Percentiles rank a stretch among this genome's conserved stretches.
phyloP scores from a whole-genome alignment of 2,797 vertebrate genomes.

The Enteromius mattozi region DNA sequence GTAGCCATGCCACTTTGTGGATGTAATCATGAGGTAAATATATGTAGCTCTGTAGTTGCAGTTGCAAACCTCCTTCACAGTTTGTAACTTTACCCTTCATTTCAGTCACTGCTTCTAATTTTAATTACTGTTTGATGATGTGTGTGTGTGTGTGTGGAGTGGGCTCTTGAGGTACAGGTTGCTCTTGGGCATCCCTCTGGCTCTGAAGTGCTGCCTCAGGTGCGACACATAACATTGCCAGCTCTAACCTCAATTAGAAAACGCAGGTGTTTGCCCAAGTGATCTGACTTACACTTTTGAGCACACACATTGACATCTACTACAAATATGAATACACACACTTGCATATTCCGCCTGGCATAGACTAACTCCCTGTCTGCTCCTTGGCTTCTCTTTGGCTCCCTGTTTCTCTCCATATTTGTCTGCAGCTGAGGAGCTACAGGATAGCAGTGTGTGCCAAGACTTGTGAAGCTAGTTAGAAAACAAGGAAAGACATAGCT shows the following conservation, averaged over 20 bases:
- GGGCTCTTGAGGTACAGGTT: slow-evolving; percentile 17
- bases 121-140: slow-evolving; percentile 11
- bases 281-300: slow-evolving; percentile 17
- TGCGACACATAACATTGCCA: background rate
- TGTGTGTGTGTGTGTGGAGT: background rate
- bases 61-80: background rate
- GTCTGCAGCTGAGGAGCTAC: slow-evolving; percentile 43
- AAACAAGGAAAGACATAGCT: background rate
- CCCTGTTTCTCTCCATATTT: slow-evolving; percentile 22
- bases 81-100: background rate
- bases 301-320: slow-evolving; percentile 41
- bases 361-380: slow-evolving; percentile 6
- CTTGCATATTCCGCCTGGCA: slow-evolving; percentile 4
- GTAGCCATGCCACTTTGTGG: background rate
- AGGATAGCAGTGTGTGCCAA: background rate
- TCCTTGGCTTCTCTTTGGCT: slow-evolving; percentile 11
- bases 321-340: slow-evolving; percentile 34
- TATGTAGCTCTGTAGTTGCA: background rate
- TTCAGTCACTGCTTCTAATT: background rate
- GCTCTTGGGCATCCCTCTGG: slow-evolving; percentile 20
- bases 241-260: slow-evolving; percentile 43
- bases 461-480: background rate
- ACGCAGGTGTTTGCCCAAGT: slow-evolving; percentile 18
- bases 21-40: background rate
- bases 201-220: slow-evolving; percentile 33